Conservation (phyloP, 2,797 vertebrate species). For the Chromobotia macracanthus region DNA sequence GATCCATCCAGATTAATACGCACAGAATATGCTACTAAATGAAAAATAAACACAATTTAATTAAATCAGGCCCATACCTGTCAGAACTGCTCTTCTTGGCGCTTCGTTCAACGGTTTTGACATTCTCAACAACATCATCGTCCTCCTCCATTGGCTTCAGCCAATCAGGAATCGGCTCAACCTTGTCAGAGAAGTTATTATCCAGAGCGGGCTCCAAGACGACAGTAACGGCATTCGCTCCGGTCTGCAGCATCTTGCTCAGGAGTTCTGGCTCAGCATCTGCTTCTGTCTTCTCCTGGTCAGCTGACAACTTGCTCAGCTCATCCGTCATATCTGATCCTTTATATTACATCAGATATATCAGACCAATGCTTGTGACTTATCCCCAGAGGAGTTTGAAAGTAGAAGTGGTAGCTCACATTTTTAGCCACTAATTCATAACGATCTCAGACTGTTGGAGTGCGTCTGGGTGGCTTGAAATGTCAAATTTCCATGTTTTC, state of each 20-base stretch:
- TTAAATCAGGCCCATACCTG: constrained; percentile 37
- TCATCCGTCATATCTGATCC: constrained; percentile 47
- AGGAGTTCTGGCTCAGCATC: neutral
- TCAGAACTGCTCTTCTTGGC: neutral
- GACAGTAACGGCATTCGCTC: neutral
- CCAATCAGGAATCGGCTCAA: constrained; percentile 57
- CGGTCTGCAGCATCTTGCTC: neutral
- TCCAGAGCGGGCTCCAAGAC: neutral
- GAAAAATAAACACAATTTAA: neutral
- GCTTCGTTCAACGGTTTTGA: neutral
- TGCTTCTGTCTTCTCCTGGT: constrained; percentile 8
- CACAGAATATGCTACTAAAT: too few relatives aligned
- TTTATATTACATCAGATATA: constrained; percentile 34
- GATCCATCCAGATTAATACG: too few relatives aligned
- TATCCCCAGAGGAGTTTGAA: constrained; percentile 31
- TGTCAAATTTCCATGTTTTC: constrained; percentile 5
- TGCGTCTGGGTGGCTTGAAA: neutral
- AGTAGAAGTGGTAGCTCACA: constrained; percentile 15
- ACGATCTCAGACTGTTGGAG: neutral
- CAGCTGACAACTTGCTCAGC: constrained; percentile 12
- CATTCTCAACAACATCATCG: constrained; percentile 36
- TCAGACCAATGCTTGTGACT: constrained; percentile 19
- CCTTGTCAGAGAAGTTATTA: neutral
- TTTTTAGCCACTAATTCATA: constrained; percentile 1
- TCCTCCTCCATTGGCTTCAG: constrained; percentile 62